Evolutionary conservation across 2,888 invertebrate genomes (phyloP).

Genomic region (Hydrotaea diabolus): DNA sequence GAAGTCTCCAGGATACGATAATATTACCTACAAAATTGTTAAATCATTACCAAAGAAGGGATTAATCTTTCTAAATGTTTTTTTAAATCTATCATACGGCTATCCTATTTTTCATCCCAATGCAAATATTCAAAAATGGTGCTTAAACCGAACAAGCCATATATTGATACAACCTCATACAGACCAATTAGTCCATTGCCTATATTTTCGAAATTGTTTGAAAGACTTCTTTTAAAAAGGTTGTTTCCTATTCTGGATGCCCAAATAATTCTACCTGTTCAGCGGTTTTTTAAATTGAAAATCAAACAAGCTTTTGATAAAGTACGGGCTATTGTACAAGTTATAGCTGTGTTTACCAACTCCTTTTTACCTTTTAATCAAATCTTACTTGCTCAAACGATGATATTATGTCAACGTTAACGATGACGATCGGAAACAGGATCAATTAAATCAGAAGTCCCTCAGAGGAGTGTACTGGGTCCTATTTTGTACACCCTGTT

Average conservation of each 20-base stretch:
- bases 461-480: no score
- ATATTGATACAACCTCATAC: background rate
- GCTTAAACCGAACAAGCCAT: background rate
- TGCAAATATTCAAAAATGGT: background rate
- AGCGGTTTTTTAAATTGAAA: no score
- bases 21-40: background rate
- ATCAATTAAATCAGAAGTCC: no score
- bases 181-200: background rate
- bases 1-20: background rate
- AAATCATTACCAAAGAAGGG: background rate
- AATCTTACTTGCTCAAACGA: no score
- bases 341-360: no score
- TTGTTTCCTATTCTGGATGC: background rate
- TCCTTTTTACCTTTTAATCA: no score
- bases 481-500: no score
- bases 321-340: no score
- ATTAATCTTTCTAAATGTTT: background rate
- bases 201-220: background rate
- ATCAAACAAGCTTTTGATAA: no score
- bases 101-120: background rate
- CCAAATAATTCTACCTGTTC: no score
- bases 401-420: no score
- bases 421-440: no score
- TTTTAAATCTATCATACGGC: background rate
- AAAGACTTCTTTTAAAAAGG: conserved; percentile 5